A percentile compares a stretch with the other conserved stretches of the same genome.
Evolutionary conservation across 2,113 vertebrate species (phyloP).

Genomic region (Lucifuga dentata): DNA sequence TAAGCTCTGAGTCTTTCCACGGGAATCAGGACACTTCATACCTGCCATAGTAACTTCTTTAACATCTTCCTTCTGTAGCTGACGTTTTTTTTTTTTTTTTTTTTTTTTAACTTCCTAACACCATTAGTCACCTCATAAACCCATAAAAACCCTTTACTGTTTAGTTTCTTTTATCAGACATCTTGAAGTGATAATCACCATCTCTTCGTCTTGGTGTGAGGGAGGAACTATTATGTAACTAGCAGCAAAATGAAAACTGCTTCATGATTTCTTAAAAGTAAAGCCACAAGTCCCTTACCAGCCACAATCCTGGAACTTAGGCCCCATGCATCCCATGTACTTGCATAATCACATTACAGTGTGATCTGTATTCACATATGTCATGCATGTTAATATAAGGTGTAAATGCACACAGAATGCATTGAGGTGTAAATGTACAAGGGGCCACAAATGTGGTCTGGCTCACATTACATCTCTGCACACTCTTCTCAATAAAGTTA

Average conservation of each 20-base stretch:
- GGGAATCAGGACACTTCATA: conserved; percentile 17
- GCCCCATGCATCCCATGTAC: no score
- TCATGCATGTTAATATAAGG: no score
- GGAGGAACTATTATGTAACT: no score
- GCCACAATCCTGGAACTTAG: conserved; percentile 7
- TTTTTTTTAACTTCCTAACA: conserved; percentile 39
- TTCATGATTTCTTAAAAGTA: conserved; percentile 12
- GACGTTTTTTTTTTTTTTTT: conserved; percentile 50
- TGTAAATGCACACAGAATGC: no score
- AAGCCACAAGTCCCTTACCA: conserved; percentile 17
- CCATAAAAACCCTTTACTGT: conserved; percentile 9
- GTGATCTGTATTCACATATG: no score
- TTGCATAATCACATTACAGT: no score
- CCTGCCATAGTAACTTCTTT: conserved; percentile 29
- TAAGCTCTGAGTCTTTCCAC: conserved; percentile 20
- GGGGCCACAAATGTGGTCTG: no score
- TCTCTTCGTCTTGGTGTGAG: conserved; percentile 37
- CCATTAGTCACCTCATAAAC: conserved; percentile 63
- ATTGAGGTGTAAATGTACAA: no score
- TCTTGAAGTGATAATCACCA: conserved; percentile 63
- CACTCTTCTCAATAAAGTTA: no score
- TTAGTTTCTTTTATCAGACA: conserved; percentile 50
- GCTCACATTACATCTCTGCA: no score
- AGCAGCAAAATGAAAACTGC: conserved; percentile 7
- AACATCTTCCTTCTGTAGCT: conserved; percentile 25